Percentiles rank a stretch among this genome's conserved stretches.
Conservation (phyloP, 2,888 invertebrate species). For the Cotesia congregata region DNA sequence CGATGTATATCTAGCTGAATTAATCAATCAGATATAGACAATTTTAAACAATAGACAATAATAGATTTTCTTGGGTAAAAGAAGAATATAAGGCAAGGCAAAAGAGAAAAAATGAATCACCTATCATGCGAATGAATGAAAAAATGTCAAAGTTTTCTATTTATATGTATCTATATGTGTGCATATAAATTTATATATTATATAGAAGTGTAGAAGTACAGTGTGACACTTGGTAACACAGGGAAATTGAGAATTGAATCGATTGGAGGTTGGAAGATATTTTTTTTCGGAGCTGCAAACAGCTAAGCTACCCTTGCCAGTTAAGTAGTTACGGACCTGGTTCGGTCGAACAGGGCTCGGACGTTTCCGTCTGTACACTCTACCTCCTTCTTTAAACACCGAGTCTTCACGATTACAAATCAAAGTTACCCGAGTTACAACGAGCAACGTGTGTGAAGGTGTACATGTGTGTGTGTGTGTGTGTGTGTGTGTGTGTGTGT, state of each 20-base stretch:
- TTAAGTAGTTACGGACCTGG: constrained; percentile 42
- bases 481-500: background rate
- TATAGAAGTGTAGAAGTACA: background rate
- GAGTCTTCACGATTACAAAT: constrained; percentile 20
- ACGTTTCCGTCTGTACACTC: constrained; percentile 50
- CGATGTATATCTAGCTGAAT: background rate
- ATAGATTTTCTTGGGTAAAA: background rate
- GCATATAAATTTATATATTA: background rate
- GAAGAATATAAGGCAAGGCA: background rate
- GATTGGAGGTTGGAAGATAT: background rate
- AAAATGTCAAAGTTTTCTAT: background rate
- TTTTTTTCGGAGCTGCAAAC: constrained; percentile 11
- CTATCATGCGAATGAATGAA: background rate
- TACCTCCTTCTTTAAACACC: constrained; percentile 44
- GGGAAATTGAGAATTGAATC: constrained; percentile 30
- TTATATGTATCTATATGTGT: background rate
- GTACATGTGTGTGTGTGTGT: background rate
- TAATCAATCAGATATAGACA: background rate
- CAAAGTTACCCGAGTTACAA: constrained; percentile 40
- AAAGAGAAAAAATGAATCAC: background rate
- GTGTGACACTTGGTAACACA: constrained; percentile 8
- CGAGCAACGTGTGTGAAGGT: constrained; percentile 20
- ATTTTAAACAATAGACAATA: background rate
- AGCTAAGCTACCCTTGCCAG: constrained; percentile 27
- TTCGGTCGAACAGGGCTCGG: constrained; percentile 49